A percentile compares a stretch with the other conserved stretches of the same genome.
Conservation (phyloP, 2,888 invertebrate species). For the Eristalis pertinax region DNA sequence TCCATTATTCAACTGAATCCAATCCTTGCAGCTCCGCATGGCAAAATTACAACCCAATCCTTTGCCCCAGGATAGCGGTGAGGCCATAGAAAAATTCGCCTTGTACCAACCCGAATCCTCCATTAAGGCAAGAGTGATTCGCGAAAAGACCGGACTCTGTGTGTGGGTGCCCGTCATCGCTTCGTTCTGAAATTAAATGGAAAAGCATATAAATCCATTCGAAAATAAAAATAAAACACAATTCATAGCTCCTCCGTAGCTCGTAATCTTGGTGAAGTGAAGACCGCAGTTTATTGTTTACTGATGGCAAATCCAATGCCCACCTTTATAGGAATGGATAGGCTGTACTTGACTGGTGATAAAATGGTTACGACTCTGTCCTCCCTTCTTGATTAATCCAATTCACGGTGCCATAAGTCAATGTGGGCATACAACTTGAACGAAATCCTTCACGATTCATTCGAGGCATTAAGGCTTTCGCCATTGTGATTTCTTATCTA, state of each 20-base stretch:
- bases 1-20: slow-evolving; percentile 91
- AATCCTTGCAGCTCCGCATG: slow-evolving; percentile 96
- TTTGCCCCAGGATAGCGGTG: slow-evolving; percentile 94
- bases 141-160: slow-evolving; percentile 97
- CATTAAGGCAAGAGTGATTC: slow-evolving; percentile 97
- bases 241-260: neutral
- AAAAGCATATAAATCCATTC: neutral
- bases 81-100: slow-evolving; percentile 94
- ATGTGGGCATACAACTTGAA: too few relatives aligned
- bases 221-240: neutral
- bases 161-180: slow-evolving; percentile 99
- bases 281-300: neutral
- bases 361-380: neutral
- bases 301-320: neutral
- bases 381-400: too few relatives aligned
- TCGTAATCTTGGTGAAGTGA: neutral
- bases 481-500: too few relatives aligned
- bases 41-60: slow-evolving; percentile 96
- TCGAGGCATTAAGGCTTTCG: too few relatives aligned
- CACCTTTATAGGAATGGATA: neutral
- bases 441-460: too few relatives aligned
- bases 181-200: slow-evolving; percentile 88
- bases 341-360: neutral
- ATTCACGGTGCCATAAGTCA: too few relatives aligned
- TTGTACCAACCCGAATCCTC: slow-evolving; percentile 99